phyloP scores from a whole-genome alignment of 2,888 invertebrate genomes.

The Apodemia mormo region DNA sequence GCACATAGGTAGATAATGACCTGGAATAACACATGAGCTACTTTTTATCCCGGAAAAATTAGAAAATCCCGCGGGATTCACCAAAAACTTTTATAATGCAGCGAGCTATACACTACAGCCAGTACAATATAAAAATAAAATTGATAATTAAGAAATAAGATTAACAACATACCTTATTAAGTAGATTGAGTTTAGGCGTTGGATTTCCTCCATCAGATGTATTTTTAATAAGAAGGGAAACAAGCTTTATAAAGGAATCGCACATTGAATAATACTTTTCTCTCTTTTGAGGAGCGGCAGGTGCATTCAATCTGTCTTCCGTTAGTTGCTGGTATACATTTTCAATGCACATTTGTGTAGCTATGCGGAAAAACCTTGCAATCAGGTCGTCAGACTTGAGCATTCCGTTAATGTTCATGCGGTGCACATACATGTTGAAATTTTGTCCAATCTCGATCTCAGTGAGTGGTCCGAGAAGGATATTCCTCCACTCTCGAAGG shows the following conservation, averaged over 20 bases:
- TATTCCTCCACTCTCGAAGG: slow-evolving; percentile 96
- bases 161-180: slow-evolving; percentile 89
- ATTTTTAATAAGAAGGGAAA: slow-evolving; percentile 96
- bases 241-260: slow-evolving; percentile 96
- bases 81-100: too few relatives aligned
- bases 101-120: too few relatives aligned
- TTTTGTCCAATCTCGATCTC: slow-evolving; percentile 94
- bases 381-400: slow-evolving; percentile 98
- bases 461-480: slow-evolving; percentile 91
- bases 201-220: slow-evolving; percentile 95
- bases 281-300: slow-evolving; percentile 84
- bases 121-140: too few relatives aligned
- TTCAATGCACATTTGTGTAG: slow-evolving; percentile 98
- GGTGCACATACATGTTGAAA: slow-evolving; percentile 95
- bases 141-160: too few relatives aligned
- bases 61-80: too few relatives aligned
- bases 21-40: too few relatives aligned
- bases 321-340: slow-evolving; percentile 92
- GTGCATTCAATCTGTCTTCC: slow-evolving; percentile 85
- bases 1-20: too few relatives aligned
- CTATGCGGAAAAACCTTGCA: slow-evolving; percentile 97
- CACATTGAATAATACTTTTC: slow-evolving; percentile 97
- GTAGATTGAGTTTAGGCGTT: slow-evolving; percentile 96
- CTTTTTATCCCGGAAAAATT: too few relatives aligned
- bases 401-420: slow-evolving; percentile 95